Percentiles rank a stretch among this genome's conserved stretches.
These are phyloP conservation scores for Phalanger gymnotis DNA, from an alignment of 2,797 vertebrate genomes.

Conservation along the genomic window DNA sequence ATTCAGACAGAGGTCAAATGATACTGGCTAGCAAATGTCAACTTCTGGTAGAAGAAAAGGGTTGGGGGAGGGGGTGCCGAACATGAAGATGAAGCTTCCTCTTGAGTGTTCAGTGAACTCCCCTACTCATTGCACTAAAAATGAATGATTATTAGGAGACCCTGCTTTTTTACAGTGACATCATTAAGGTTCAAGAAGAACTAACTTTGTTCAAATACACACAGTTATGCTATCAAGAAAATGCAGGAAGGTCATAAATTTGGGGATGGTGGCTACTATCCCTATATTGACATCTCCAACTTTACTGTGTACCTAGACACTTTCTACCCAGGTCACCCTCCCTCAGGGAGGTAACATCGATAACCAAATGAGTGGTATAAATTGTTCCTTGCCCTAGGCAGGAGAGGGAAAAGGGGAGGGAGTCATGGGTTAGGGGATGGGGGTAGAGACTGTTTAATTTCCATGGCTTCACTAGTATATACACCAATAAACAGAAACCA, in stretches of 20 bases:
- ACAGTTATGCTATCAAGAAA: background rate
- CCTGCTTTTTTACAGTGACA: background rate
- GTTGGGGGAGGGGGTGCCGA: background rate
- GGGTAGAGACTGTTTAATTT: background rate
- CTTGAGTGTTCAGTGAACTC: background rate
- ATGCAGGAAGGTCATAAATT: background rate
- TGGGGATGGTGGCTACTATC: background rate
- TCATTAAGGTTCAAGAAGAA: background rate
- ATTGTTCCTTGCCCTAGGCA: constrained; percentile 40
- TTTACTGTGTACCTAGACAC: constrained; percentile 25
- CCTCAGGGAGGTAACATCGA: constrained; percentile 27
- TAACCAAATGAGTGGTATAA: constrained; percentile 39
- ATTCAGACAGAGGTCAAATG: constrained; percentile 1
- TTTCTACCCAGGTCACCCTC: background rate
- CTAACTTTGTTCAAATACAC: background rate
- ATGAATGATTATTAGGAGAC: background rate
- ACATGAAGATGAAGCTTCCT: background rate
- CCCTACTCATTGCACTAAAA: constrained; percentile 14
- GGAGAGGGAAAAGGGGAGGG: background rate
- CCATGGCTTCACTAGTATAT: background rate
- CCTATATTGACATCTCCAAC: background rate
- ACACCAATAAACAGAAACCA: constrained; percentile 41
- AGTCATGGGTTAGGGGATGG: background rate
- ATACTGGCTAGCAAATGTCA: constrained; percentile 6
- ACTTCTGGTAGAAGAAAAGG: constrained; percentile 33